These are phyloP conservation scores for Sycobia sp. DNA, from an alignment of 1,140 invertebrate species.

Conservation along the genomic window DNA sequence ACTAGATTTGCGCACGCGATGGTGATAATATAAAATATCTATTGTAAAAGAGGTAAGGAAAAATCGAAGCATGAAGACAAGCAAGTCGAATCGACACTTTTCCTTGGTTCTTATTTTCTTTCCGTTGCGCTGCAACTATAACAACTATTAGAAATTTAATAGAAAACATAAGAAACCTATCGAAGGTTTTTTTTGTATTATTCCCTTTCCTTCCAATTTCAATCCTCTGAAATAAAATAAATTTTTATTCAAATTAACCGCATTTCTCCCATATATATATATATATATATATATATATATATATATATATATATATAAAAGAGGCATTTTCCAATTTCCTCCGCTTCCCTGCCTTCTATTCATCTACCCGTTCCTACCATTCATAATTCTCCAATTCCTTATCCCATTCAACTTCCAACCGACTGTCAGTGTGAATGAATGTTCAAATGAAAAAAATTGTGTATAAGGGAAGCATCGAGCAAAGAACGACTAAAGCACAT, in stretches of 20 bases:
- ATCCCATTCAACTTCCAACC: slow-evolving; percentile 32
- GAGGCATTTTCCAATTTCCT: not conserved
- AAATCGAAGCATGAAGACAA: no score
- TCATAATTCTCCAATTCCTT: slow-evolving; percentile 16
- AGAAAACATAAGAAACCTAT: slow-evolving; percentile 10
- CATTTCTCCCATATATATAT: slow-evolving; percentile 30
- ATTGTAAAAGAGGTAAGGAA: not conserved
- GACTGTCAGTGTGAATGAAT: slow-evolving; percentile 60
- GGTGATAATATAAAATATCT: not conserved
- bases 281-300: slow-evolving; percentile 20
- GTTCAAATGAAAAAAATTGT: slow-evolving; percentile 47
- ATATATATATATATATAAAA: slow-evolving; percentile 15
- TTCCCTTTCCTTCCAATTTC: slow-evolving; percentile 1
- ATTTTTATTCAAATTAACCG: slow-evolving; percentile 31
- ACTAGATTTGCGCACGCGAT: slow-evolving; percentile 17
- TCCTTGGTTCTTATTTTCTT: slow-evolving; percentile 7
- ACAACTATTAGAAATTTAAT: no score
- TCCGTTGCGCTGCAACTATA: not conserved
- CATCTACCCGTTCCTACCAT: slow-evolving; percentile 23
- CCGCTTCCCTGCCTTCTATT: slow-evolving; percentile 11
- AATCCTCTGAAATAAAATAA: slow-evolving; percentile 13
- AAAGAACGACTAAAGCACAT: slow-evolving; percentile 56
- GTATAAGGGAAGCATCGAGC: slow-evolving; percentile 54
- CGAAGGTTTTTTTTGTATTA: slow-evolving; percentile 17
- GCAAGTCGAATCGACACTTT: not conserved